These are phyloP conservation scores for Mus spicilegus DNA, from an alignment of 2,113 vertebrate genomes.

Conservation along the genomic window DNA sequence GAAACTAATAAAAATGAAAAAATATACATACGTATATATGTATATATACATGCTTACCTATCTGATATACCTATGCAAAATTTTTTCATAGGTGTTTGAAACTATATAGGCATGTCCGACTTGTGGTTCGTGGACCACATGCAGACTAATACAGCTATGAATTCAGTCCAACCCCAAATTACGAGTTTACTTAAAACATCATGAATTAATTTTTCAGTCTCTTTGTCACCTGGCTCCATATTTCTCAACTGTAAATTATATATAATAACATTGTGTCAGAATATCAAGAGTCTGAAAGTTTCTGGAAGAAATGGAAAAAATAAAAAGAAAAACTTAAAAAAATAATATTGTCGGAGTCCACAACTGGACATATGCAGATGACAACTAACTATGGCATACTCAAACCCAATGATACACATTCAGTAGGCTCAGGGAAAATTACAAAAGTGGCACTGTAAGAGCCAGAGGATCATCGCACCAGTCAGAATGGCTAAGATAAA, in stretches of 20 bases:
- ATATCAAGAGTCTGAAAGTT: not conserved
- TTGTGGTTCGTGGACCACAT: too few relatives aligned
- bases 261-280: not conserved
- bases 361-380: not conserved
- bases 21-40: too few relatives aligned
- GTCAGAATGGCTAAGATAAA: not conserved
- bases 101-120: not conserved
- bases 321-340: not conserved
- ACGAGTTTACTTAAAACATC: not conserved
- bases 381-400: not conserved
- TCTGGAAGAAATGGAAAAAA: not conserved
- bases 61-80: not conserved
- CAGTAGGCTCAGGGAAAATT: not conserved
- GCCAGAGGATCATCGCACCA: not conserved
- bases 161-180: not conserved
- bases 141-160: not conserved
- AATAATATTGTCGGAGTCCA: not conserved
- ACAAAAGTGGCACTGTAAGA: not conserved
- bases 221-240: not conserved
- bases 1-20: too few relatives aligned
- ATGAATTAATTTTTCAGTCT: not conserved
- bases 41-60: not conserved
- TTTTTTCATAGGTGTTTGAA: not conserved
- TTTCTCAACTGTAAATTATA: not conserved
- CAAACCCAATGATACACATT: not conserved